Conservation (phyloP, 1,140 invertebrate genomes). For the Drosophila auraria region DNA sequence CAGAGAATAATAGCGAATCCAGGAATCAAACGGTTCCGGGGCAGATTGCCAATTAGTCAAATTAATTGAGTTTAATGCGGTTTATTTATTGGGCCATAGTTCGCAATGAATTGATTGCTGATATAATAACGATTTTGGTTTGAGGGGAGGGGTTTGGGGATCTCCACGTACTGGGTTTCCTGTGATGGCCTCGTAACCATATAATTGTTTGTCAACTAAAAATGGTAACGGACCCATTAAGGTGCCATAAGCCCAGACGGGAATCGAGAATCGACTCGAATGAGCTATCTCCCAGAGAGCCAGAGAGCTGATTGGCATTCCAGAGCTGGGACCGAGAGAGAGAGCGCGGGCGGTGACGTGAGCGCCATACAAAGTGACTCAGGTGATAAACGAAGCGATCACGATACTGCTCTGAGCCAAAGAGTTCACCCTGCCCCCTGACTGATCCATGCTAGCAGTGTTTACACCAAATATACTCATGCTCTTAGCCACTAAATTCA, state of each 20-base stretch:
- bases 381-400: conserved; percentile 76
- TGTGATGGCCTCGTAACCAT: conserved; percentile 67
- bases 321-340: conserved; percentile 31
- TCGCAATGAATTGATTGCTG: conserved; percentile 69
- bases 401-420: conserved; percentile 17
- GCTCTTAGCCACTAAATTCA: conserved; percentile 31
- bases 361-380: conserved; percentile 74
- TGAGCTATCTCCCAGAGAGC: conserved; percentile 7
- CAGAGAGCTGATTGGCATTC: conserved; percentile 56
- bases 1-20: conserved; percentile 33
- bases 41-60: conserved; percentile 64
- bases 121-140: conserved; percentile 20
- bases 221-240: conserved; percentile 66
- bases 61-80: conserved; percentile 74
- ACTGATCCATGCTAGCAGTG: conserved; percentile 57
- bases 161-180: conserved; percentile 66
- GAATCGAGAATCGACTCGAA: conserved; percentile 2
- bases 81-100: conserved; percentile 61
- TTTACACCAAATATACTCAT: conserved; percentile 62
- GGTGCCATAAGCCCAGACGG: conserved; percentile 29
- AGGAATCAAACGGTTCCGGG: conserved; percentile 27
- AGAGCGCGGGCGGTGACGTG: conserved; percentile 58
- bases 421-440: conserved; percentile 10
- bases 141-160: not conserved
- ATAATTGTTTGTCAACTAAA: conserved; percentile 72